phyloP scores from a whole-genome alignment of 2,888 invertebrate species.

The Erpobdella octoculata region DNA sequence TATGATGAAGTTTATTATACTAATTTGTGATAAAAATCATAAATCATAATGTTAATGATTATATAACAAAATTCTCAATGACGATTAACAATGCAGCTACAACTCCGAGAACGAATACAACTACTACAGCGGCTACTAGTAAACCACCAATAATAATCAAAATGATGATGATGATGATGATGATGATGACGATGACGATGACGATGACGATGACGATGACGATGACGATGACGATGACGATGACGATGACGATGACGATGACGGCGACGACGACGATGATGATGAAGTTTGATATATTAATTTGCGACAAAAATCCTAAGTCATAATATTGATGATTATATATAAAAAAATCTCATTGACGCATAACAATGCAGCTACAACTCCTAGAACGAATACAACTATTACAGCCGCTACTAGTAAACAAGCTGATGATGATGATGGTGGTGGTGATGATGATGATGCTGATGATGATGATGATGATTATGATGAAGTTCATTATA shows the following conservation, averaged over 20 bases:
- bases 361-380: too few relatives aligned
- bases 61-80: too few relatives aligned
- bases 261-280: slow-evolving; percentile 16
- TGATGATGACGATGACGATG: slow-evolving; percentile 1
- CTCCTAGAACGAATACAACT: too few relatives aligned
- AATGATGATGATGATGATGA: background rate
- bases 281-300: slow-evolving; percentile 1
- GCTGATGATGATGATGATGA: too few relatives aligned
- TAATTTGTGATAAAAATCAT: background rate
- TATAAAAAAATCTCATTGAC: too few relatives aligned
- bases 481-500: too few relatives aligned
- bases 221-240: slow-evolving; percentile 2
- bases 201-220: background rate
- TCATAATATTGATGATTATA: background rate
- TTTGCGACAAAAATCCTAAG: background rate
- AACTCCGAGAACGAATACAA: too few relatives aligned
- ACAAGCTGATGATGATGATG: background rate
- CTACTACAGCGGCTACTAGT: too few relatives aligned
- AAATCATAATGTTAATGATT: background rate
- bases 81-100: too few relatives aligned
- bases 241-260: slow-evolving; percentile 12
- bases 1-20: background rate
- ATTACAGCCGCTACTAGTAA: background rate
- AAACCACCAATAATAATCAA: background rate
- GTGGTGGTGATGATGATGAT: background rate